Conservation (phyloP, 1,140 invertebrate species). For the Drosophila nikananu region DNA sequence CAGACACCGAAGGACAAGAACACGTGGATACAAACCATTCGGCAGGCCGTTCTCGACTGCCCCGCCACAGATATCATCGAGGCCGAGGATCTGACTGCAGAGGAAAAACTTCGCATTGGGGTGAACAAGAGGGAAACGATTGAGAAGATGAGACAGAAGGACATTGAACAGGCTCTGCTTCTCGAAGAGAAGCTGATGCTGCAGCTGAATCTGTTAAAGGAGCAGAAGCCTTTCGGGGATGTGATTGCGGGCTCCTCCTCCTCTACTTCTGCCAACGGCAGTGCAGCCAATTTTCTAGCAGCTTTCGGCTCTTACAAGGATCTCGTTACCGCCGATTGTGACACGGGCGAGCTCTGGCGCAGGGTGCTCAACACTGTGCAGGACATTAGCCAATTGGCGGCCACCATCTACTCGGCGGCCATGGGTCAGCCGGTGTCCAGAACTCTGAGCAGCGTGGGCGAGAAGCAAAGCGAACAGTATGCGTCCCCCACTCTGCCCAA, state of each 20-base stretch:
- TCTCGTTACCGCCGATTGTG: conserved; percentile 87
- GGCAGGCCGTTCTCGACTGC: conserved; percentile 90
- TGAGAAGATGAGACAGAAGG: conserved; percentile 93
- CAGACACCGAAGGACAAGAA: conserved; percentile 95
- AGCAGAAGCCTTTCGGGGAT: conserved; percentile 67
- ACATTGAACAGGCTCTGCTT: conserved; percentile 93
- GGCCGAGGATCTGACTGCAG: conserved; percentile 88
- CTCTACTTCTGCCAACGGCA: conserved; percentile 35
- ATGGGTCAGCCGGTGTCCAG: conserved; percentile 90
- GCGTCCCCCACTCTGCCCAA: conserved; percentile 94
- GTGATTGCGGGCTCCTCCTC: conserved; percentile 4
- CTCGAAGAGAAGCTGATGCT: conserved; percentile 95
- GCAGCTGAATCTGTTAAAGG: conserved; percentile 91
- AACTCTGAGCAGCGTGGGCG: conserved; percentile 96
- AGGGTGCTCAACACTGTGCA: conserved; percentile 90
- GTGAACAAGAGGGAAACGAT: conserved; percentile 89
- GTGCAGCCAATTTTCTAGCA: conserved; percentile 77
- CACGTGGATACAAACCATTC: conserved; percentile 94
- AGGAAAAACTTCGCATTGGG: conserved; percentile 90
- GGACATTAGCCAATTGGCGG: conserved; percentile 88
- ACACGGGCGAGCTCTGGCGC: conserved; percentile 89
- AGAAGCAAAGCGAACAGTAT: conserved; percentile 93
- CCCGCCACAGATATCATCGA: conserved; percentile 88
- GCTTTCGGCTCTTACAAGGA: conserved; percentile 87
- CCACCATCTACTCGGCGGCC: conserved; percentile 89